phyloP scores from a whole-genome alignment of 2,113 vertebrate species.

The Melanerpes aurifrons region DNA sequence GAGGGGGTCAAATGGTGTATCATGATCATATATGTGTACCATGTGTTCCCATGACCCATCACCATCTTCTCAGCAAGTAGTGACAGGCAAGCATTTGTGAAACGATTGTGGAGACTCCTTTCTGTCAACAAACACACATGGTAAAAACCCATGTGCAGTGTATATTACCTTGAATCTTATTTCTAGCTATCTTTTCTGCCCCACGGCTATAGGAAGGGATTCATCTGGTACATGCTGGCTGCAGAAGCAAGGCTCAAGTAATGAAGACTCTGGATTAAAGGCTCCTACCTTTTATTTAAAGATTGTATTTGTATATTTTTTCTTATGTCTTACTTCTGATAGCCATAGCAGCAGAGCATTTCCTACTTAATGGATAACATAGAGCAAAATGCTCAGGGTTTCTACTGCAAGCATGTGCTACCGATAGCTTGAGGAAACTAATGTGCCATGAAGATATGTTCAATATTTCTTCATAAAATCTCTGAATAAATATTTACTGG shows the following conservation, averaged over 20 bases:
- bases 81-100: background rate
- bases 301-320: background rate
- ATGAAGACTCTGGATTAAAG: background rate
- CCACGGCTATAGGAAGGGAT: background rate
- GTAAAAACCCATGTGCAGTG: background rate
- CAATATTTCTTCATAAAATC: background rate
- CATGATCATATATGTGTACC: background rate
- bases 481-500: conserved; percentile 1
- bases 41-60: background rate
- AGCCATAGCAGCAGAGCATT: background rate
- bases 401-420: background rate
- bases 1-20: background rate
- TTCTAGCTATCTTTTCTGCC: background rate
- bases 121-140: background rate
- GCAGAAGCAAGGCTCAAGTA: background rate
- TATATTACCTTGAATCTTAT: background rate
- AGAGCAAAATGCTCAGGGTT: background rate
- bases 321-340: background rate
- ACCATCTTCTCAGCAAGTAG: background rate
- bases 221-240: background rate
- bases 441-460: background rate
- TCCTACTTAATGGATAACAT: background rate
- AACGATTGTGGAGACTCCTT: background rate
- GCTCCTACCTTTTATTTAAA: background rate
- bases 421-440: background rate